Base-by-base conservation (phyloP, 2,113 vertebrate genomes). In the Lamprotornis superbus region DNA sequence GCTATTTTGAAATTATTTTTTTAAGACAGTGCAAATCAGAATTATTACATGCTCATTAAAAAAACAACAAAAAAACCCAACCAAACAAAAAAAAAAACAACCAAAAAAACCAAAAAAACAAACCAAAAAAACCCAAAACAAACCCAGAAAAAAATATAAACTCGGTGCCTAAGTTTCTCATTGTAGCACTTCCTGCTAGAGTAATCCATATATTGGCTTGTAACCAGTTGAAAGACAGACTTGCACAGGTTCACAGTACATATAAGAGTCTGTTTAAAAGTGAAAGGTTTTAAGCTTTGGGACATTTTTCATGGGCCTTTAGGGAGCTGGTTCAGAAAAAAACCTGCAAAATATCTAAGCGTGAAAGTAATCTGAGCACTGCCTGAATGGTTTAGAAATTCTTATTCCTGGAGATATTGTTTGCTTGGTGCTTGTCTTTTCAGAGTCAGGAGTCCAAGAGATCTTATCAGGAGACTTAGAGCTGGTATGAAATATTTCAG, bases 401-500 rank as follows among this genome's bases (percentile, higher is more conserved):
- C 3, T 7, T 47, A 0, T 25, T 64, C 4, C 8, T 47, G 30
- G 9, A 49, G 8, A 37, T 33, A 14, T 4, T 39, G 2, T 46
- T 79, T 63, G 5, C 11, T 87, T 78, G 63, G 3, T 21, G 50
- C 4, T 1, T 46, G 7, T 30, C 40, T 17, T 25, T 50, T 82
- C 42, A 63, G 23, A 83, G 42, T 35, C 33, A 82, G 8, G 4
- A 68, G 10, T 40, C 28, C 24, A 28, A 40, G 69, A 80, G 8
- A 20, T 47, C 17, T 65, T 31, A 23, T 12, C 5, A 68, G 15
- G 14, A 73, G 1, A 31, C 4, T 68, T 68, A 83, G 37, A 61
- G 7, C 14, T 47, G 27, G 4, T 0, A 2, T 37, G 22, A 92
- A 82, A 40, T 57, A 11, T 59, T 84, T 75, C 39, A 75, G 56